Conservation (phyloP, 2,797 vertebrate species). For the Triplophysa bombifrons region DNA sequence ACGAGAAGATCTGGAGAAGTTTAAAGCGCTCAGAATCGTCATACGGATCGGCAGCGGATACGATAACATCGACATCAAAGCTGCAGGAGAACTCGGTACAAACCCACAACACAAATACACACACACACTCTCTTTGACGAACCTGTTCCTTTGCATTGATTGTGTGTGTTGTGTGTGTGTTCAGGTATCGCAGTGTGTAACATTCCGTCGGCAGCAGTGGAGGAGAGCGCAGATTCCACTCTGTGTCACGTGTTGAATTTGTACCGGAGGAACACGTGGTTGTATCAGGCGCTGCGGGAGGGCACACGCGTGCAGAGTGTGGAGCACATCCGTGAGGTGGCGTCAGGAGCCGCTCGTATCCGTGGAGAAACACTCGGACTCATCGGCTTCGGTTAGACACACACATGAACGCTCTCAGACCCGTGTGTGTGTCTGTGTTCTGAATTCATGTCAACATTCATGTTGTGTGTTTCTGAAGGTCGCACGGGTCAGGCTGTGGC, state of each 20-base stretch:
- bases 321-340: conserved; percentile 94
- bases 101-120: not conserved
- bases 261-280: conserved; percentile 94
- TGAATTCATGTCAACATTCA: not conserved
- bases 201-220: conserved; percentile 92
- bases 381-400: conserved; percentile 88
- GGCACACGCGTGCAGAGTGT: conserved; percentile 94
- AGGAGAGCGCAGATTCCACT: conserved; percentile 94
- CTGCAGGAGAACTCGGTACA: conserved; percentile 92
- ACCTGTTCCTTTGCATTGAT: no score
- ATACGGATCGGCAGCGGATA: conserved; percentile 97
- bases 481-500: conserved; percentile 95
- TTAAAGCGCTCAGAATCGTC: conserved; percentile 94
- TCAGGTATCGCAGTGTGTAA: conserved; percentile 94
- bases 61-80: conserved; percentile 98
- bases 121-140: not conserved
- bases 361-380: conserved; percentile 93
- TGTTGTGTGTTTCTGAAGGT: conserved; percentile 71
- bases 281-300: conserved; percentile 94
- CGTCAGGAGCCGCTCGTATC: conserved; percentile 91
- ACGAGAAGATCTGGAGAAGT: conserved; percentile 97
- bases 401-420: not conserved
- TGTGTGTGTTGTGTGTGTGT: conserved; percentile 18
- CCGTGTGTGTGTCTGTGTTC: conserved; percentile 48
- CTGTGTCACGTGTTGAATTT: conserved; percentile 93